These are phyloP conservation scores for Aselliscus stoliczkanus DNA, from an alignment of 2,797 vertebrate species.

Conservation along the genomic window DNA sequence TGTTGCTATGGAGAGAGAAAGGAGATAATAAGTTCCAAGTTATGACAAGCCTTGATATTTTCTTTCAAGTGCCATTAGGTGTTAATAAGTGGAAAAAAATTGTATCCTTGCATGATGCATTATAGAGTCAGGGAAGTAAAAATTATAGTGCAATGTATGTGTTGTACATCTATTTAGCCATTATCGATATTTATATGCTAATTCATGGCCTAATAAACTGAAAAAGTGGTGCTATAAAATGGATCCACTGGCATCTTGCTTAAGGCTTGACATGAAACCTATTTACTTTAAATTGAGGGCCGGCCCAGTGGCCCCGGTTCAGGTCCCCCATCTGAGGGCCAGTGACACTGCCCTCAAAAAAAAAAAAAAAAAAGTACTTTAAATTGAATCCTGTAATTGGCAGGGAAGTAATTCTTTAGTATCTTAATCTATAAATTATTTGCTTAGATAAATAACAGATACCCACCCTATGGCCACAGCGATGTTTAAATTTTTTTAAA, in stretches of 20 bases:
- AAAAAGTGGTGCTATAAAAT: slow-evolving; percentile 9
- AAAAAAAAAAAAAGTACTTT: too few species aligned
- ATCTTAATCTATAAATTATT: neutral
- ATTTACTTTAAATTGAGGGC: slow-evolving; percentile 27
- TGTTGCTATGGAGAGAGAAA: neutral
- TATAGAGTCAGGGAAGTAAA: neutral
- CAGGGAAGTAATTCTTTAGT: neutral
- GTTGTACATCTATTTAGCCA: neutral
- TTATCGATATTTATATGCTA: slow-evolving; percentile 48
- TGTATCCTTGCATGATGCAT: neutral
- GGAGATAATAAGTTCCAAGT: neutral
- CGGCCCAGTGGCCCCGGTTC: too few species aligned
- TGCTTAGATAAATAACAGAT: slow-evolving; percentile 20
- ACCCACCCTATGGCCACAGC: neutral
- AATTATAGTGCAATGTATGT: neutral
- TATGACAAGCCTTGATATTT: neutral
- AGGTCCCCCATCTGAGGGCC: too few species aligned
- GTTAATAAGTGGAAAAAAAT: neutral
- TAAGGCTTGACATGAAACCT: slow-evolving; percentile 6
- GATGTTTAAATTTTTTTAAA: neutral
- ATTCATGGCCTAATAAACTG: slow-evolving; percentile 16
- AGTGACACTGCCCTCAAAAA: too few species aligned
- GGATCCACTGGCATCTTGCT: neutral
- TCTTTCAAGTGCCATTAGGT: neutral
- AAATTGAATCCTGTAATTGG: neutral